Evolutionary conservation across 2,888 invertebrate genomes (phyloP).

Genomic region (Acanthoscelides obtectus): DNA sequence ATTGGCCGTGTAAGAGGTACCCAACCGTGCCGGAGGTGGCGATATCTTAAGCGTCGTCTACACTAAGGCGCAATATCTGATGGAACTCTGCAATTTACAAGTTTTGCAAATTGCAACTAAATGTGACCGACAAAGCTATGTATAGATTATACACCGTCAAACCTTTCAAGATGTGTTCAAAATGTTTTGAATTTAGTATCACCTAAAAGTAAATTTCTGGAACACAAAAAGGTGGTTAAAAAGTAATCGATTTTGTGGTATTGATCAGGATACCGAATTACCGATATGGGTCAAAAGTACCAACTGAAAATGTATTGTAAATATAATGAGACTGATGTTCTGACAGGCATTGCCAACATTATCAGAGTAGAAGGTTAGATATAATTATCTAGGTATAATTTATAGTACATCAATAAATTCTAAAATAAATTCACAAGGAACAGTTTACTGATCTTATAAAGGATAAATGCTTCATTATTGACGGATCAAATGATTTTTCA

Average conservation of each 20-base stretch:
- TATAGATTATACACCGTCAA: no score
- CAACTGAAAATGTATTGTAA: not conserved
- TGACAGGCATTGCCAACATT: not conserved
- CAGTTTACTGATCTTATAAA: not conserved
- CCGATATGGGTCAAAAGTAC: not conserved
- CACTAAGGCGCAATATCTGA: not conserved
- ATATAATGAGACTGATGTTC: not conserved
- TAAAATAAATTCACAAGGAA: not conserved
- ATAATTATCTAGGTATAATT: not conserved
- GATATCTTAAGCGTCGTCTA: not conserved
- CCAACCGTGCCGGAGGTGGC: not conserved
- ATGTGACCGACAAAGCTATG: no score
- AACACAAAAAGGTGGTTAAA: no score
- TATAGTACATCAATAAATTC: not conserved
- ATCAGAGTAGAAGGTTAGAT: not conserved
- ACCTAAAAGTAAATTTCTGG: no score
- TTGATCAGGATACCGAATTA: not conserved
- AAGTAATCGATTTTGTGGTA: no score
- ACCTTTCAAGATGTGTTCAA: no score
- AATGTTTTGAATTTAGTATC: no score
- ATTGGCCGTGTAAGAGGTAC: not conserved
- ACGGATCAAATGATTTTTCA: not conserved
- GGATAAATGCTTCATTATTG: not conserved
- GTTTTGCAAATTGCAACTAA: no score
- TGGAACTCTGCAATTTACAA: no score